A percentile compares a stretch with the other conserved stretches of the same genome.
phyloP scores from a whole-genome alignment of 92 coral and sea anemone genomes.

The Porites divaricata region DNA sequence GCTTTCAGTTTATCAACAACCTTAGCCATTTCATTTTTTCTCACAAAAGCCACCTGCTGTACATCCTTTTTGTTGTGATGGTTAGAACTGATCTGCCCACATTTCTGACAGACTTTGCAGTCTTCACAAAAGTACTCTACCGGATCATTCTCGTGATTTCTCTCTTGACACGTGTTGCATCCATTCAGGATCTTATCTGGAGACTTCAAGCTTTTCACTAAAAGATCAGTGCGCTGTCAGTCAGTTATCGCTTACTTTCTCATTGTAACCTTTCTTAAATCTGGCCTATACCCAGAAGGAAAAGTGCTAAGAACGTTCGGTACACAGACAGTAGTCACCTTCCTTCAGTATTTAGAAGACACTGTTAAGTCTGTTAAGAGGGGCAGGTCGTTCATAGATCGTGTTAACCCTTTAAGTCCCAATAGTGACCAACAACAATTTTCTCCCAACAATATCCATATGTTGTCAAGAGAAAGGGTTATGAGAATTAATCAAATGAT shows the following conservation, averaged over 20 bases:
- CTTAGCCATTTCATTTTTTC: background rate
- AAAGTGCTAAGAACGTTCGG: too few relatives aligned
- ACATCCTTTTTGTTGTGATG: background rate
- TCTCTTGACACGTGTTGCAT: background rate
- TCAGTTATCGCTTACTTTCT: background rate
- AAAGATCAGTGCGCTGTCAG: background rate
- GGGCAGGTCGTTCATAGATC: too few relatives aligned
- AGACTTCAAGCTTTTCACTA: background rate
- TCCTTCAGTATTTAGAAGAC: too few relatives aligned
- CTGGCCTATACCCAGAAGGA: too few relatives aligned
- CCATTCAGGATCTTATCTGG: background rate
- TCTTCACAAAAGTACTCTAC: constrained; percentile 9
- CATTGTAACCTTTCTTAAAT: too few relatives aligned
- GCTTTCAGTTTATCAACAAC: background rate
- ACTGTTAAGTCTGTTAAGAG: too few relatives aligned
- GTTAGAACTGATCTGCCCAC: constrained; percentile 1
- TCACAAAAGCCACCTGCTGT: background rate
- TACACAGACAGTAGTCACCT: too few relatives aligned
- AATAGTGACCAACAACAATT: too few relatives aligned
- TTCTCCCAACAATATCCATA: too few relatives aligned
- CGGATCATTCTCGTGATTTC: constrained; percentile 30
- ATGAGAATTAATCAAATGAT: too few relatives aligned
- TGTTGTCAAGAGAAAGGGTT: too few relatives aligned
- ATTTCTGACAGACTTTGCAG: constrained; percentile 2
- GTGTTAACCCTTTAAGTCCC: too few relatives aligned